A percentile compares a stretch with the other conserved stretches of the same genome.
These are phyloP conservation scores for Drosophila fuyamai DNA, from an alignment of 1,140 invertebrate species.

Conservation along the genomic window DNA sequence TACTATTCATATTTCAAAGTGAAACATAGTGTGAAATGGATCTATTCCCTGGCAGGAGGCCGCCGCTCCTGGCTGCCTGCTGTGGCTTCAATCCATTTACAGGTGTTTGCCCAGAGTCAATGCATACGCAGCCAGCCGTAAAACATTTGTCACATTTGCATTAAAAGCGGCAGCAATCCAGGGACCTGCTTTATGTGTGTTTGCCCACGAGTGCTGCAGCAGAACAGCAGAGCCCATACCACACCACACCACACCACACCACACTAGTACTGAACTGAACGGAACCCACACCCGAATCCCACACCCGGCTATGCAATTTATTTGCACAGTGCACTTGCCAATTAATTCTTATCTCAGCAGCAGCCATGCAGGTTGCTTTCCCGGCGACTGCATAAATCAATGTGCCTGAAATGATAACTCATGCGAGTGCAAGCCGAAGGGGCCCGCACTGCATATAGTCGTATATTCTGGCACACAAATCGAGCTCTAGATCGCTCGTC, in stretches of 20 bases:
- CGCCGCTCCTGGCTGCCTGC: slow-evolving; percentile 38
- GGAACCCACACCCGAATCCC: not conserved
- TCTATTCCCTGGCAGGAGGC: no score
- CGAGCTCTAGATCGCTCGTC: slow-evolving; percentile 31
- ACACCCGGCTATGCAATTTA: slow-evolving; percentile 62
- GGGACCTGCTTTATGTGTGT: slow-evolving; percentile 40
- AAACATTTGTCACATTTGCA: slow-evolving; percentile 83
- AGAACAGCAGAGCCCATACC: not conserved
- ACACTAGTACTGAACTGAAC: no score
- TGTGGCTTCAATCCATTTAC: slow-evolving; percentile 75
- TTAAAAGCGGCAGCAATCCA: slow-evolving; percentile 65
- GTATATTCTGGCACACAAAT: slow-evolving; percentile 49
- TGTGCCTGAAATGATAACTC: slow-evolving; percentile 75
- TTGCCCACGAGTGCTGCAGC: slow-evolving; percentile 10
- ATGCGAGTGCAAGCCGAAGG: slow-evolving; percentile 49
- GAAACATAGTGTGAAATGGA: not conserved
- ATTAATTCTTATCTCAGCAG: slow-evolving; percentile 81
- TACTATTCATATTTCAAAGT: not conserved
- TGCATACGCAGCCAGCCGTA: slow-evolving; percentile 73
- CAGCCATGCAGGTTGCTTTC: slow-evolving; percentile 71
- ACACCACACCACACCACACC: slow-evolving; percentile 2
- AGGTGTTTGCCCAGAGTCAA: slow-evolving; percentile 80
- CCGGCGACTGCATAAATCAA: slow-evolving; percentile 77
- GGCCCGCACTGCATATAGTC: not conserved
- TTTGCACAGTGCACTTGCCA: slow-evolving; percentile 79